Evolutionary conservation across 2,113 vertebrate species (phyloP).

Genomic region (Climacteris rufus): DNA sequence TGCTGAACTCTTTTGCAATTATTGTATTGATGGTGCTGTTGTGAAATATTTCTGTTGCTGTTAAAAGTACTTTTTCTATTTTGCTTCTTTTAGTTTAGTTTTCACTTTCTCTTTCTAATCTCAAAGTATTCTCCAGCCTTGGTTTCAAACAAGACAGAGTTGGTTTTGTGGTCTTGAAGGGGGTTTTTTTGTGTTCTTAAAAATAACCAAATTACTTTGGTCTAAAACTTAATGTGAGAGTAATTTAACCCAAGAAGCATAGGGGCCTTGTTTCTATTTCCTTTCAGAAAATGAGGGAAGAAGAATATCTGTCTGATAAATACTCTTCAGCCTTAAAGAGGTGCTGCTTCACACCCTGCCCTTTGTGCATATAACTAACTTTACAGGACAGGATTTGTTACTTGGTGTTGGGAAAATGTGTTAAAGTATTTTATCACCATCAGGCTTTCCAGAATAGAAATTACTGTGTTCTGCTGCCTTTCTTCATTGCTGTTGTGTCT

Average conservation of each 20-base stretch:
- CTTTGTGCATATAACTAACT: neutral
- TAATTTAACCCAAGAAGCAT: neutral
- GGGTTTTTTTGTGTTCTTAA: neutral
- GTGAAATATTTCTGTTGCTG: neutral
- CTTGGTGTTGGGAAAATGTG: neutral
- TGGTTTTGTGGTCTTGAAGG: neutral
- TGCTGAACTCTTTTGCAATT: neutral
- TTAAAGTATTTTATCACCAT: neutral
- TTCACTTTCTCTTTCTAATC: neutral
- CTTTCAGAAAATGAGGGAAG: neutral
- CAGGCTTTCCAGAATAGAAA: neutral
- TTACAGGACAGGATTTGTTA: neutral
- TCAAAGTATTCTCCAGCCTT: neutral
- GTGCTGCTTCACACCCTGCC: neutral
- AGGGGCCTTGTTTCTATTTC: neutral
- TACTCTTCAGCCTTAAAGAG: neutral
- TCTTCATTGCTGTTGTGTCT: neutral
- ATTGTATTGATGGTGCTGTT: neutral
- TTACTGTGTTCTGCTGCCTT: neutral
- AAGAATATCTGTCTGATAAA: neutral
- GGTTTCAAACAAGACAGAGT: neutral
- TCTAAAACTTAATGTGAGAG: neutral
- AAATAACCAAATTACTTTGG: neutral
- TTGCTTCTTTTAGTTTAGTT: neutral
- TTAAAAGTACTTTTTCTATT: neutral